These are phyloP conservation scores for Deladenus siricidicola DNA, from an alignment of 2,888 invertebrate genomes.

Conservation along the genomic window DNA sequence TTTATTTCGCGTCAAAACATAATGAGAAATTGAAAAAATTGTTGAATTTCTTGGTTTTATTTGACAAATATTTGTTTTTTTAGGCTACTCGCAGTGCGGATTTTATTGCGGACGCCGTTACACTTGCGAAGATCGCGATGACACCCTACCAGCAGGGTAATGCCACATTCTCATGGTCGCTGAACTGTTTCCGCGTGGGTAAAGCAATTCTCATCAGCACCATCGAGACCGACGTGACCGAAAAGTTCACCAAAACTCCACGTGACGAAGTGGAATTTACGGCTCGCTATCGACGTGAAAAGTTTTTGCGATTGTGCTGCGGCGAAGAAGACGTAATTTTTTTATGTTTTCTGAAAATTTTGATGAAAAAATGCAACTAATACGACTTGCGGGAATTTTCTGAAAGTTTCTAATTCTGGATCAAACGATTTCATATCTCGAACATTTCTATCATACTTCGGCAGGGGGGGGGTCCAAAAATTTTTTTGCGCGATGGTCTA, in stretches of 20 bases:
- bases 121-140: background rate
- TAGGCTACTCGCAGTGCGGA: background rate
- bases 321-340: background rate
- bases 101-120: background rate
- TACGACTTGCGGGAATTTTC: no score
- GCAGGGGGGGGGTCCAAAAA: background rate
- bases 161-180: background rate
- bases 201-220: background rate
- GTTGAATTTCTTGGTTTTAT: no score
- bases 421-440: no score
- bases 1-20: no score
- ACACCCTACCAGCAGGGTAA: background rate
- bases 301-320: background rate
- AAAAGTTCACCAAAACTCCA: background rate
- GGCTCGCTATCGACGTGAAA: background rate
- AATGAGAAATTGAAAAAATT: no score
- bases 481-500: background rate
- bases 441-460: no score
- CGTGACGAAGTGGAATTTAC: no score
- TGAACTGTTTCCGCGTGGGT: background rate
- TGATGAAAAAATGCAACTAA: background rate
- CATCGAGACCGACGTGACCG: background rate
- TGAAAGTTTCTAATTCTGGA: background rate
- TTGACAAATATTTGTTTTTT: no score
- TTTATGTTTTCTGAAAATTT: background rate